Base-by-base conservation (phyloP, 2,113 vertebrate species). In the Petromus typicus region DNA sequence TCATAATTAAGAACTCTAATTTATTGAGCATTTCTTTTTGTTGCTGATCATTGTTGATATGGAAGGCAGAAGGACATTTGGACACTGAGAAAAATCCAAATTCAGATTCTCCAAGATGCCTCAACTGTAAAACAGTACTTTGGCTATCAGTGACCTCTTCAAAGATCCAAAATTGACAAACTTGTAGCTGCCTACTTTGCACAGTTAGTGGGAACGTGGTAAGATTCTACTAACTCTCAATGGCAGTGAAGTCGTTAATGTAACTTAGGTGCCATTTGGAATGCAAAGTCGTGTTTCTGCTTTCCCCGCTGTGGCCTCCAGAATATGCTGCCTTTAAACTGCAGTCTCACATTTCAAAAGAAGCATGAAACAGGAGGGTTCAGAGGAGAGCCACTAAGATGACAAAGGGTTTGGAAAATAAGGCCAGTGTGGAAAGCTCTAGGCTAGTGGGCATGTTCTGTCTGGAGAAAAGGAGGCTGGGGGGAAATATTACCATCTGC, bases 341-440 rank as follows among this genome's bases (percentile, higher is more conserved):
- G 57, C 27, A 64, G 59, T 32, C 40, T 80, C 66, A 56, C 63
- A n/a, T 80, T 94, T 93, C 93, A 86, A 71, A 95, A 67, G 20
- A 89, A 81, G 82, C 90, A 57, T 3, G 66, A 57, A 87, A 80
- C n/a, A 30, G n/a, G 17, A 84, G 89, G 89, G 94, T 54, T 91
- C 96, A 94, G 89, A 91, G 57, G 94, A 94, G 83, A 95, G 86
- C 86, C 88, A 93, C 94, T 95, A 95, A 95, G 75, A 78, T 97
- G 95, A 97, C 76, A 66, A 90, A 97, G 40, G 37, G 40, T 37
- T 61, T 67, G 71, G 75, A 61, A 93, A 95, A 96, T 89, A 69
- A 93, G 93, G 76, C 78, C 71, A 82, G 32, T 91, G 90, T 83
- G 96, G 43, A 45, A 92, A 93, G 57, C 85, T 90, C 67, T 82